Evolutionary conservation across 2,113 vertebrate genomes (phyloP), one percentile per base, ranked within the genome.

Genomic region (Xiphophorus hellerii): DNA sequence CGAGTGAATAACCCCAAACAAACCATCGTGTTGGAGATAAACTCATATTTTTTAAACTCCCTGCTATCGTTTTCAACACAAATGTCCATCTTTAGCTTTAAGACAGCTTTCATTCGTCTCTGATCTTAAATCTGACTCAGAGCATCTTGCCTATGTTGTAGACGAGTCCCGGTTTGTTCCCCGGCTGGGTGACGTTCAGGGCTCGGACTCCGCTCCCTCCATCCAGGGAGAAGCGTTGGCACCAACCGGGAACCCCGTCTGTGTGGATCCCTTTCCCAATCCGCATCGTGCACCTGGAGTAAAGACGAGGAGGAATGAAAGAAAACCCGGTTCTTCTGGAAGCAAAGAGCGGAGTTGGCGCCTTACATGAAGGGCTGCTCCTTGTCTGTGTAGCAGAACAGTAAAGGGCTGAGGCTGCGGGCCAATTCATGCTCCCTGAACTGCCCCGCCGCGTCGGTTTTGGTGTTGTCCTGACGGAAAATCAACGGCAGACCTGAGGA

Each of bases 371-470:
- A 96, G 25, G 98, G 97, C 90, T 98, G 97, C 68, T 99, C 98
- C 92, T 98, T 99, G 91, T 99, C 98, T 7, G 96, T 95, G 1
- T 99, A 99, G 87, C 97, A 98, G 93, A 99, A 99, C 0, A 99
- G 94, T 11, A 99, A 92, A 0, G 98, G 97, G 77, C 98, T 99
- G 81, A 99, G 96, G 82, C 98, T 99, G 58, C 98, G 88, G 28
- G 98, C 98, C 79, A 99, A 88, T 84, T 99, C 98, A 0, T 99
- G 98, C 78, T 99, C 98, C 78, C 99, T 97, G 91, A 97, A 99
- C 92, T 99, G 98, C 7, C 96, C 98, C 0, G 97, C 96, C 0
- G 96, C 97, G 64, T 99, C 98, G 0, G 92, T 91, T 91, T 96
- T 99, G 0, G 94, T 93, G 39, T 99, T 99, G 89, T 99, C 98